A percentile compares a stretch with the other conserved stretches of the same genome.
Evolutionary conservation across 2,888 invertebrate species (phyloP).

Genomic region (Sepioteuthis lessoniana): DNA sequence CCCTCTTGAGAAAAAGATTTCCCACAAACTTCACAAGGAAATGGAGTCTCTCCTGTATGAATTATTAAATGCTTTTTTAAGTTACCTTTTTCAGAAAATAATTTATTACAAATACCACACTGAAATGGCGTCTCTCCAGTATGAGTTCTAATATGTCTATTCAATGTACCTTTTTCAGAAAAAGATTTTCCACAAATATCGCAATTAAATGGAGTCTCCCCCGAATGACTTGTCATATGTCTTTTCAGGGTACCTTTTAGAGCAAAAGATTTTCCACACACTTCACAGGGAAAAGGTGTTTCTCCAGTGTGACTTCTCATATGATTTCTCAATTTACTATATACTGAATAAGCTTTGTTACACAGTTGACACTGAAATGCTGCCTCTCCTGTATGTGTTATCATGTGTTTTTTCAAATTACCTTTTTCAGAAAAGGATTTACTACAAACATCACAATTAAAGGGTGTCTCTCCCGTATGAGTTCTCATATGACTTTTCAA

Average conservation of each 20-base stretch:
- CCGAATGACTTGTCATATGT: not conserved
- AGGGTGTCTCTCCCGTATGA: not conserved
- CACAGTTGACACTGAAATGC: not conserved
- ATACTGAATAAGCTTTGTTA: not conserved
- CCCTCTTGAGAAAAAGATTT: slow-evolving; percentile 25
- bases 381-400: not conserved
- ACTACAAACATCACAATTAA: not conserved
- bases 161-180: not conserved
- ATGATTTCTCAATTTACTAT: not conserved
- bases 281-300: not conserved
- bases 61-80: not conserved
- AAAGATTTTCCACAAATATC: slow-evolving; percentile 14
- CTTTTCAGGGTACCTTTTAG: slow-evolving; percentile 37
- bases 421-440: not conserved
- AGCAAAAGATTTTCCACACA: not conserved
- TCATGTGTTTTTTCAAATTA: not conserved
- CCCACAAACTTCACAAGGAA: slow-evolving; percentile 34
- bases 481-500: slow-evolving; percentile 36
- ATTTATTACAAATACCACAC: not conserved
- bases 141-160: slow-evolving; percentile 35
- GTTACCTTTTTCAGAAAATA: not conserved
- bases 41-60: slow-evolving; percentile 13
- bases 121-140: not conserved
- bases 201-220: not conserved
- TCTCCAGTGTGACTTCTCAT: slow-evolving; percentile 36